A percentile compares a stretch with the other conserved stretches of the same genome.
These are phyloP conservation scores for Plebejus anna DNA, from an alignment of 2,888 invertebrate species.

Conservation along the genomic window DNA sequence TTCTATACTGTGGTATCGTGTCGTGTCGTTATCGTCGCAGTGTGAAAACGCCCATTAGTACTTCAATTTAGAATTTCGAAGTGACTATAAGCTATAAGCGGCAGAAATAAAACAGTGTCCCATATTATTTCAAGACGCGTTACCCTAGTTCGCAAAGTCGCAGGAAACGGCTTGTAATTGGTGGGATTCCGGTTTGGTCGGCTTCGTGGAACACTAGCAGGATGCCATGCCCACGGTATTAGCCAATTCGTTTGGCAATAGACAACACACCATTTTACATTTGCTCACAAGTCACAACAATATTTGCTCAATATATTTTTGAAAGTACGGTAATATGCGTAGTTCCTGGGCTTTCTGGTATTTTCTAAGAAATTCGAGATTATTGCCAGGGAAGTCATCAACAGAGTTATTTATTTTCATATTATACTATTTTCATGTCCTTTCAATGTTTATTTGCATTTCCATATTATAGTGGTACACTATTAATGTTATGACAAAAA, in stretches of 20 bases:
- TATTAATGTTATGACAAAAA: too few relatives aligned
- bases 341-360: too few relatives aligned
- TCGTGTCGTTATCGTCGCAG: too few relatives aligned
- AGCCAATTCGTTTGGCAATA: constrained; percentile 17
- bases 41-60: too few relatives aligned
- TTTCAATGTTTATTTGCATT: too few relatives aligned
- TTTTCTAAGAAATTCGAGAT: neutral
- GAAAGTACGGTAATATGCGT: neutral
- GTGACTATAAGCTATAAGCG: neutral
- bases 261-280: neutral
- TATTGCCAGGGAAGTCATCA: neutral
- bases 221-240: constrained; percentile 16
- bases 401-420: neutral
- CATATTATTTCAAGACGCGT: constrained; percentile 7
- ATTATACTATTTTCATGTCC: too few relatives aligned
- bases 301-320: neutral
- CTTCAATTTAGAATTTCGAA: too few relatives aligned
- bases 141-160: constrained; percentile 2
- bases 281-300: neutral
- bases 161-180: constrained; percentile 13
- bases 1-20: too few relatives aligned
- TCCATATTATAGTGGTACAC: too few relatives aligned
- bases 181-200: constrained; percentile 15
- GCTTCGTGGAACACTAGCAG: constrained; percentile 19
- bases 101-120: neutral